Evolutionary conservation across 1,140 invertebrate species (phyloP), one percentile per base, ranked within the genome.

Genomic region (Lordiphosa stackelbergi): DNA sequence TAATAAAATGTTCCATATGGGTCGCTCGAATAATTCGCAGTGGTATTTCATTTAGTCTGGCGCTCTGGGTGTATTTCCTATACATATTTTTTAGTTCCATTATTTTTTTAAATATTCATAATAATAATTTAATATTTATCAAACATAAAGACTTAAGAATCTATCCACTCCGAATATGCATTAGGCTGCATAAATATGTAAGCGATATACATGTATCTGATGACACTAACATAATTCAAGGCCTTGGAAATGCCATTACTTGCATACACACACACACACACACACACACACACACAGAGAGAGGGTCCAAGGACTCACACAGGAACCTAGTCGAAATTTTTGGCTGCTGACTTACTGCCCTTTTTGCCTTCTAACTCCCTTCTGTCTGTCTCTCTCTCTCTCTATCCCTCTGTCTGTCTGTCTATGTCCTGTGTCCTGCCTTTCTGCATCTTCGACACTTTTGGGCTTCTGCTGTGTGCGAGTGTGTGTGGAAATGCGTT

Each of bases 361-460:
- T 46, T 46, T 13, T 46, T 13, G n/a, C n/a, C 43, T 12, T 1
- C 28, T 12, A 28, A 12, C 24, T 8, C 10, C 11, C 43, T 8
- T 31, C 2, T 41, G 12, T 41, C 3, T 16, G 6, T 41, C 38
- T 41, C 16, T 45, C n/a, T 46, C 22, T 31, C 24, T 8, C 19
- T 45, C 42, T 45, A 1, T 45, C 22, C 24, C 24, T 45, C 7
- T 42, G 12, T 22, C 3, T 16, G 6, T 41, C 38, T 41, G 42
- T 45, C n/a, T 46, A 46, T 34, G 43, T 46, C 24, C 24, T 46
- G 28, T 34, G 43, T 31, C 11, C 24, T 46, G 28, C 43, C 43
- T 46, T 46, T 46, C 43, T 46, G 24, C 43, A 46, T 46, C 43
- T 46, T 46, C 43, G 43, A 46, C 43, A 34, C 43, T 46, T 46